phyloP scores from a whole-genome alignment of 2,113 vertebrate genomes.

The Cebus imitator region DNA sequence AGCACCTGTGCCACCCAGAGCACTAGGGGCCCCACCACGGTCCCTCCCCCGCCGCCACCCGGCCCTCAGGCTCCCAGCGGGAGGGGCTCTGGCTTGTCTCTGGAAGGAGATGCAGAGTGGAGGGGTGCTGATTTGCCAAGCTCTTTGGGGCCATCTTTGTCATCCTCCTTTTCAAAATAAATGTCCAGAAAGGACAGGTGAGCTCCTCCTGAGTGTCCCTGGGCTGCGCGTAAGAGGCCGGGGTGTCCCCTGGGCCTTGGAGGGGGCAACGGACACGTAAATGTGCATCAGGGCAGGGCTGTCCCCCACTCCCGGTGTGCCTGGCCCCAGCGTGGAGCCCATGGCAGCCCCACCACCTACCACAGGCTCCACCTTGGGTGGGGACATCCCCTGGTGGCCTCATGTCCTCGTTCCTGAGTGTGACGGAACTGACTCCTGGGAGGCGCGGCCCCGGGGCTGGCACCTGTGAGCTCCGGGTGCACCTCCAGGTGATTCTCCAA shows the following conservation, averaged over 20 bases:
- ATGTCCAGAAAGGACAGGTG: not conserved
- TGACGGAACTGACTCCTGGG: not conserved
- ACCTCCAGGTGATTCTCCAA: too few species aligned
- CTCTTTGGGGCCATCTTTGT: not conserved
- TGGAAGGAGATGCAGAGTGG: too few species aligned
- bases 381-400: not conserved
- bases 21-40: too few species aligned
- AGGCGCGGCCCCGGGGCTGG: too few species aligned
- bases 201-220: not conserved
- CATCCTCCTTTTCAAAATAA: not conserved
- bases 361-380: not conserved
- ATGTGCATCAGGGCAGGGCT: too few species aligned
- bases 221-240: not conserved
- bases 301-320: not conserved
- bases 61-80: not conserved
- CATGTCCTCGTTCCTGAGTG: not conserved
- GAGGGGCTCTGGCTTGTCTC: too few species aligned
- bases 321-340: not conserved
- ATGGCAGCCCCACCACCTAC: not conserved
- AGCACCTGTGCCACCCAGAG: too few species aligned
- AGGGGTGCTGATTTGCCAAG: not conserved
- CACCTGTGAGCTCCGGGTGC: too few species aligned
- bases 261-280: not conserved
- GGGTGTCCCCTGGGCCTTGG: not conserved
- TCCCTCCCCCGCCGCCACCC: too few species aligned